Conservation (phyloP, 2,113 vertebrate species). For the Alligator mississippiensis region DNA sequence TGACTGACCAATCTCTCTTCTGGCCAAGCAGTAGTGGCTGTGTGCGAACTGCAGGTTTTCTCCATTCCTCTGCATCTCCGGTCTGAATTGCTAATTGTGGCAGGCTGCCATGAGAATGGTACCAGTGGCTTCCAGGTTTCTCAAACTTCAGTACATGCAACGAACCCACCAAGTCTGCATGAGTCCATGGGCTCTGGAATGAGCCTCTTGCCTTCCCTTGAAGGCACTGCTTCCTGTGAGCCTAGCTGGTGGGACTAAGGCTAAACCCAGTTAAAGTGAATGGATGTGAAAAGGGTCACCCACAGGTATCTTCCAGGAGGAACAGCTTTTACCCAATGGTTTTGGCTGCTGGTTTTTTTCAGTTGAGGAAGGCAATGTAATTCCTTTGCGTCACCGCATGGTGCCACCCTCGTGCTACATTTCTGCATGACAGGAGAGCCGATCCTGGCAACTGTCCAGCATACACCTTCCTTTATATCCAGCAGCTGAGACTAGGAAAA, state of each 20-base stretch:
- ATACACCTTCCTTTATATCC: not conserved
- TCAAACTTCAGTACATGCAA: not conserved
- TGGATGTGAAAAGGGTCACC: not conserved
- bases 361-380: fast-evolving
- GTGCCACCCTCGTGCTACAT: slow-evolving; percentile 24
- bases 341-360: no score
- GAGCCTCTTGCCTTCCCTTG: not conserved
- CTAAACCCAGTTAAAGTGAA: no score
- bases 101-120: no score
- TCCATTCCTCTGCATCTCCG: no score
- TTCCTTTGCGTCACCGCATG: slow-evolving; percentile 5
- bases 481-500: no score
- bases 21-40: not conserved
- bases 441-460: not conserved
- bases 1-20: not conserved
- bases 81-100: not conserved
- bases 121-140: not conserved
- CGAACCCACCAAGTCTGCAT: not conserved
- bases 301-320: not conserved
- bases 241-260: not conserved
- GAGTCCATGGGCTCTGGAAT: not conserved
- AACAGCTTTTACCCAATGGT: not conserved
- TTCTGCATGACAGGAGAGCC: not conserved
- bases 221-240: fast-evolving
- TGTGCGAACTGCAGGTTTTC: no score